These are phyloP conservation scores for Nomada ferruginata DNA, from an alignment of 2,888 invertebrate genomes.

Conservation along the genomic window DNA sequence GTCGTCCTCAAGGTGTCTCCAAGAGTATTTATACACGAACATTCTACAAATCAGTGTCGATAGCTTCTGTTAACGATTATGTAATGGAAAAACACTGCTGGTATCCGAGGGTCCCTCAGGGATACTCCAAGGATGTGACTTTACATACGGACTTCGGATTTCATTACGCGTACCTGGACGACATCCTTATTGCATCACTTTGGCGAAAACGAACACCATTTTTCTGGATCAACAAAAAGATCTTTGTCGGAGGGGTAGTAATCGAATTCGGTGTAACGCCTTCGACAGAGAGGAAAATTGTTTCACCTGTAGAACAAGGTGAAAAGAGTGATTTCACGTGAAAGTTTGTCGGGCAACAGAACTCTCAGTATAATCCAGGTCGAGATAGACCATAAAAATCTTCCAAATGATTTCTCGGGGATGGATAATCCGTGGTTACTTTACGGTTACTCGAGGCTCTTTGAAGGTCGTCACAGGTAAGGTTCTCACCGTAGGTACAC, in stretches of 20 bases:
- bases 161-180: slow-evolving; percentile 21
- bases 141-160: slow-evolving; percentile 41
- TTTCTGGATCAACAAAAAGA: not conserved
- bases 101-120: slow-evolving; percentile 43
- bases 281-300: not conserved
- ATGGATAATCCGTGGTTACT: slow-evolving; percentile 2
- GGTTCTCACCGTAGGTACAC: not conserved
- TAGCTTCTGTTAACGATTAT: slow-evolving; percentile 36
- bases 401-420: not conserved
- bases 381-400: slow-evolving; percentile 24
- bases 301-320: not conserved
- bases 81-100: slow-evolving; percentile 53
- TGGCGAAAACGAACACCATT: not conserved
- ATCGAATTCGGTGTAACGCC: too few relatives aligned
- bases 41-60: slow-evolving; percentile 21
- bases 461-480: slow-evolving; percentile 1
- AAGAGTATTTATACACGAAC: not conserved
- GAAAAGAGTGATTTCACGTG: slow-evolving; percentile 4
- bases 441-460: not conserved
- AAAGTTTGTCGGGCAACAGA: slow-evolving; percentile 24
- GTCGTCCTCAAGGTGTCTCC: slow-evolving; percentile 16
- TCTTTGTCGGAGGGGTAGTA: too few relatives aligned
- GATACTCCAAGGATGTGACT: slow-evolving; percentile 51
- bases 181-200: slow-evolving; percentile 30
- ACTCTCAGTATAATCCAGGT: not conserved